Percentiles rank a stretch among this genome's conserved stretches.
These are phyloP conservation scores for Trachythela sp. DNA, from an alignment of 64 coral and sea anemone genomes.

Conservation along the genomic window DNA sequence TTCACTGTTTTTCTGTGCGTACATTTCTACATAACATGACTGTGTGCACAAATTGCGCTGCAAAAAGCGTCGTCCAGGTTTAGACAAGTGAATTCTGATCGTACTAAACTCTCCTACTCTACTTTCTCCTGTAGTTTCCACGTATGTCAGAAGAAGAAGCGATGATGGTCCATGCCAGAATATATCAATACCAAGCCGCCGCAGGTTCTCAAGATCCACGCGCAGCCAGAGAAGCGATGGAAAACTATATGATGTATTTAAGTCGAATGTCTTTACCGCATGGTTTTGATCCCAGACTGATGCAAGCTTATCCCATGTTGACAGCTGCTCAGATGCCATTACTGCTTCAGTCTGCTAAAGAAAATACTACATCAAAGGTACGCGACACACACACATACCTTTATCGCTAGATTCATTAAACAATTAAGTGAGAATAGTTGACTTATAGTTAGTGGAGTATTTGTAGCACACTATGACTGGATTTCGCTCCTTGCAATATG, in stretches of 20 bases:
- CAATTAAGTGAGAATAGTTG: no score
- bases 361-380: not conserved
- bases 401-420: no score
- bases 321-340: not conserved
- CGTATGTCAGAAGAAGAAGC: not conserved
- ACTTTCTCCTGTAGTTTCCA: not conserved
- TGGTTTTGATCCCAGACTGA: not conserved
- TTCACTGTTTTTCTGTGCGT: no score
- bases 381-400: not conserved
- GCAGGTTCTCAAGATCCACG: not conserved
- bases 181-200: not conserved
- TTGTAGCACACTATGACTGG: no score
- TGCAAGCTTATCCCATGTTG: conserved; percentile 1
- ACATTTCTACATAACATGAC: no score
- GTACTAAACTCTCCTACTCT: not conserved
- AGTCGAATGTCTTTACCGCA: not conserved
- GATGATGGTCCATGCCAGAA: not conserved
- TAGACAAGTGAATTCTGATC: no score
- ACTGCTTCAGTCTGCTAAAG: not conserved
- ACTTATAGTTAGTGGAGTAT: no score
- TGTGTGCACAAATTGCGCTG: no score
- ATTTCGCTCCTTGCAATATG: no score
- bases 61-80: no score
- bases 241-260: conserved; percentile 4
- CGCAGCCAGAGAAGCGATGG: not conserved